Percentiles rank a stretch among this genome's conserved stretches.
phyloP scores from a whole-genome alignment of 2,113 vertebrate genomes.

The Chaenocephalus aceratus region DNA sequence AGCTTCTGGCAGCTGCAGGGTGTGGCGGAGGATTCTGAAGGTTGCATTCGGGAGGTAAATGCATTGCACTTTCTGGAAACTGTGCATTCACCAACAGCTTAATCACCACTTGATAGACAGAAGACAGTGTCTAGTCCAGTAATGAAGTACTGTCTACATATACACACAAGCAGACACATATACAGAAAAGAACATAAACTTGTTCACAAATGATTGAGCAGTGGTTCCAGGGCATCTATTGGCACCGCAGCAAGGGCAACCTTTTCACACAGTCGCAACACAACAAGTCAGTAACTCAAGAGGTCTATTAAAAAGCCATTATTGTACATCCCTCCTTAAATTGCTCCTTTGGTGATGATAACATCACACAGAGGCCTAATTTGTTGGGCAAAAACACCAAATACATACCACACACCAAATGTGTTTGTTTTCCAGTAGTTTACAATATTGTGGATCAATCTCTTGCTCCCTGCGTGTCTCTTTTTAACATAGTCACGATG shows the following conservation, averaged over 20 bases:
- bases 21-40: conserved; percentile 40
- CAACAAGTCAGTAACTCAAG: conserved; percentile 51
- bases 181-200: not conserved
- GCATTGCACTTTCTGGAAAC: not conserved
- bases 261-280: conserved; percentile 49
- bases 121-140: not conserved
- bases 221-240: conserved; percentile 32
- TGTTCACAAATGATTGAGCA: conserved; percentile 17
- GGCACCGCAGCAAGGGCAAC: conserved; percentile 43
- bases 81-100: not conserved
- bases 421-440: not conserved
- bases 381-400: not conserved
- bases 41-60: conserved; percentile 9
- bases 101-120: conserved; percentile 4
- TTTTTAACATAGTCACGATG: not conserved
- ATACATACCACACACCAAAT: not conserved
- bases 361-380: conserved; percentile 7
- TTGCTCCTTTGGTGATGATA: conserved; percentile 24
- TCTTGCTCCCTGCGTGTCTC: not conserved
- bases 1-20: conserved; percentile 27
- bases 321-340: conserved; percentile 40
- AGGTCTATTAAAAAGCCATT: conserved; percentile 61
- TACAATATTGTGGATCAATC: not conserved
- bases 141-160: not conserved
- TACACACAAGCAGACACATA: conserved; percentile 3